phyloP scores from a whole-genome alignment of 1,140 invertebrate genomes.

The Drosophila takahashii region DNA sequence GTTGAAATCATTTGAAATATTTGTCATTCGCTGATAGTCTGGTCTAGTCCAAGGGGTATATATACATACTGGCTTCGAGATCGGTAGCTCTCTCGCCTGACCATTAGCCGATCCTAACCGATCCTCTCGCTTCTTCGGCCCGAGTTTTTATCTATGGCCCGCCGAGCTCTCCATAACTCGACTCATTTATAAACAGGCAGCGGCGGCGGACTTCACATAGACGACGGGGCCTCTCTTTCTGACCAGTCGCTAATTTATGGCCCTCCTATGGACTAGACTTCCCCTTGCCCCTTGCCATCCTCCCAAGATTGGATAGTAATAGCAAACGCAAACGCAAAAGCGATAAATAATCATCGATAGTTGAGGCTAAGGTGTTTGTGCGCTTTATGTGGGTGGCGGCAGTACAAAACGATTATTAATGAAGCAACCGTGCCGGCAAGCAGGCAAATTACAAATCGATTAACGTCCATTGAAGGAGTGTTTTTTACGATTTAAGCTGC shows the following conservation, averaged over 20 bases:
- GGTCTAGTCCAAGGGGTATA: constrained; percentile 32
- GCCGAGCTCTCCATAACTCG: constrained; percentile 39
- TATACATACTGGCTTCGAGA: neutral
- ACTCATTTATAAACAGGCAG: constrained; percentile 46
- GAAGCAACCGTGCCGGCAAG: neutral
- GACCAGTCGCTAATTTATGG: constrained; percentile 46
- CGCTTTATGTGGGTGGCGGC: constrained; percentile 34
- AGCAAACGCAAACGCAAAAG: constrained; percentile 5
- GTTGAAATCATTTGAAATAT: constrained; percentile 83
- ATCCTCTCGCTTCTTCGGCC: constrained; percentile 2
- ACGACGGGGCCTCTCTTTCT: constrained; percentile 11
- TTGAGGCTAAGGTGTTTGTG: constrained; percentile 18
- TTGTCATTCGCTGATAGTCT: constrained; percentile 75
- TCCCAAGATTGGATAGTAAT: neutral
- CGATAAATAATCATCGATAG: constrained; percentile 46
- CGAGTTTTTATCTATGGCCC: constrained; percentile 40
- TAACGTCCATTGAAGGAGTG: constrained; percentile 23
- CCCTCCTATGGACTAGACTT: constrained; percentile 7
- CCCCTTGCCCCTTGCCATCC: neutral
- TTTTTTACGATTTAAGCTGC: constrained; percentile 14
- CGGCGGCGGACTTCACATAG: constrained; percentile 50
- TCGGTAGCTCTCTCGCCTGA: constrained; percentile 7
- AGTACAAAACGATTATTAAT: constrained; percentile 51
- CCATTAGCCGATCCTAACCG: constrained; percentile 29
- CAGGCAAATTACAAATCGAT: constrained; percentile 43